A percentile compares a stretch with the other conserved stretches of the same genome.
phyloP scores from a whole-genome alignment of 1,140 invertebrate species.

The Drosophila mayri region DNA sequence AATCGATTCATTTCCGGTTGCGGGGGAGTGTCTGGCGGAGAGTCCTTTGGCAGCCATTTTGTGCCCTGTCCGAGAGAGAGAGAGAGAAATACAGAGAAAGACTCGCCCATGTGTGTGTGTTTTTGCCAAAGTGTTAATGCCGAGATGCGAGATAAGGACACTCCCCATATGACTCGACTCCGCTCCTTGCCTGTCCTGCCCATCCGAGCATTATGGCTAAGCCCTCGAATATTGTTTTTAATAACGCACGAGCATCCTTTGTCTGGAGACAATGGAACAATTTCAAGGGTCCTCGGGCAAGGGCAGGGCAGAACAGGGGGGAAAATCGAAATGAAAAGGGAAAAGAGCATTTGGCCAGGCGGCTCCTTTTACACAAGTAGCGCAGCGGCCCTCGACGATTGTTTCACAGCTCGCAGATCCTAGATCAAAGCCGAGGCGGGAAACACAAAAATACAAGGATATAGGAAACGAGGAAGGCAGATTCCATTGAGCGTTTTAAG shows the following conservation, averaged over 20 bases:
- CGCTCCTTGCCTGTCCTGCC: slow-evolving; percentile 8
- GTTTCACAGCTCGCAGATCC: slow-evolving; percentile 36
- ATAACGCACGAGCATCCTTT: slow-evolving; percentile 65
- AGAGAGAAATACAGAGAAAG: too few relatives aligned
- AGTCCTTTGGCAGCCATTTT: slow-evolving; percentile 57
- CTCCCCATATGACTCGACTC: slow-evolving; percentile 56
- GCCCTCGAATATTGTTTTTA: slow-evolving; percentile 80
- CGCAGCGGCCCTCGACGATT: slow-evolving; percentile 12
- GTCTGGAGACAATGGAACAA: slow-evolving; percentile 28
- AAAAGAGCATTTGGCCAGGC: slow-evolving; percentile 72
- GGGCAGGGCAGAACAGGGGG: not conserved
- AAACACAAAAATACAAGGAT: slow-evolving; percentile 2
- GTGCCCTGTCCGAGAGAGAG: slow-evolving; percentile 17
- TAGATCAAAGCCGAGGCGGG: slow-evolving; percentile 37
- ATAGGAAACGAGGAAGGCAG: not conserved
- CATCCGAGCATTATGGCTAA: slow-evolving; percentile 57
- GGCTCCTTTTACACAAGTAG: slow-evolving; percentile 45
- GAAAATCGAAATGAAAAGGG: slow-evolving; percentile 21
- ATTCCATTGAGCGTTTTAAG: slow-evolving; percentile 41
- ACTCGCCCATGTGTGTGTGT: slow-evolving; percentile 8
- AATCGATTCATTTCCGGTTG: slow-evolving; percentile 3
- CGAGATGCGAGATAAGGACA: slow-evolving; percentile 76
- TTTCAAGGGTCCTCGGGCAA: slow-evolving; percentile 1
- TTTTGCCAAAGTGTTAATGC: slow-evolving; percentile 77
- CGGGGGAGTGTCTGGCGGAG: slow-evolving; percentile 8